These are phyloP conservation scores for Pristionchus fissidentatus DNA, from an alignment of 2,888 invertebrate species.

Conservation along the genomic window DNA sequence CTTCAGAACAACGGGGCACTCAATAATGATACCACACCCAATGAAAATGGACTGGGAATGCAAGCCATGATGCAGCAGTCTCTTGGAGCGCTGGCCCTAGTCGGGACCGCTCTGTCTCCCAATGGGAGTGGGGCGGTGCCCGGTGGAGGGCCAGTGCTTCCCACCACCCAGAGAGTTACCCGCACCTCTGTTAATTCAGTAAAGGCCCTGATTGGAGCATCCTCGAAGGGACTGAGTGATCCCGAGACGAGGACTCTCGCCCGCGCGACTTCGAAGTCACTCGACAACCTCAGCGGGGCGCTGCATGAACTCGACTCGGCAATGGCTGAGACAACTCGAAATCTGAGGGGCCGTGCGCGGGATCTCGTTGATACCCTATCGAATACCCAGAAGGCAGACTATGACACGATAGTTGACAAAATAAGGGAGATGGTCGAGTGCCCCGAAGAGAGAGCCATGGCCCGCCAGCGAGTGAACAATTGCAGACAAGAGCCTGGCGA, in stretches of 20 bases:
- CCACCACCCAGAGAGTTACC: not conserved
- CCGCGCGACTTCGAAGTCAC: not conserved
- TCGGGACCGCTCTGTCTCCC: too few relatives aligned
- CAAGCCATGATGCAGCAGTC: too few relatives aligned
- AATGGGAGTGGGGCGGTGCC: too few relatives aligned
- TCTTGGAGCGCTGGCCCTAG: too few relatives aligned
- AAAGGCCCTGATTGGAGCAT: too few relatives aligned
- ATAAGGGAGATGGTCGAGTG: not conserved
- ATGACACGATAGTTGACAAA: not conserved
- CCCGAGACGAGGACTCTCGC: not conserved
- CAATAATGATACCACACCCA: too few relatives aligned
- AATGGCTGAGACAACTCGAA: not conserved
- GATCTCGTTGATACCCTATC: not conserved
- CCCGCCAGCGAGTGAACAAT: not conserved
- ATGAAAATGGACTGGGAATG: too few relatives aligned
- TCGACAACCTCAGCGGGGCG: not conserved
- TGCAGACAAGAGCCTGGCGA: slow-evolving; percentile 21
- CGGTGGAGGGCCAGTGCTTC: not conserved
- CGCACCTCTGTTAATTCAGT: too few relatives aligned
- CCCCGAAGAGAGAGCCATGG: not conserved
- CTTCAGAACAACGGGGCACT: too few relatives aligned
- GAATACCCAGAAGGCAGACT: not conserved
- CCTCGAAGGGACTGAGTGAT: too few relatives aligned
- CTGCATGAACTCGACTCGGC: not conserved
- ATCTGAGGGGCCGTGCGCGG: not conserved